Evolutionary conservation across 1,140 invertebrate genomes (phyloP).

Genomic region (Aricia agestis): DNA sequence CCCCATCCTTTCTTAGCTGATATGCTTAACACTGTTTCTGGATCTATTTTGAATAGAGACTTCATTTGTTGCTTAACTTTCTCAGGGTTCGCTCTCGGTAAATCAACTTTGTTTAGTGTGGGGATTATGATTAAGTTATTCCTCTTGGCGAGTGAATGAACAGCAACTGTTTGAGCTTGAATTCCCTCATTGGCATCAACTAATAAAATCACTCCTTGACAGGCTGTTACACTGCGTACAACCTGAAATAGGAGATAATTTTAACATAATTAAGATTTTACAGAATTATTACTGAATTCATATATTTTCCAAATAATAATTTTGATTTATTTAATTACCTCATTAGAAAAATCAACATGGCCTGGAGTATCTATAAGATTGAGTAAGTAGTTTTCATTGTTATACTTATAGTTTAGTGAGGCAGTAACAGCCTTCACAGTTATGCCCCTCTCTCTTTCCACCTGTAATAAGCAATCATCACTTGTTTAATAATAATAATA

Average conservation of each 20-base stretch:
- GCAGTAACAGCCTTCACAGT: conserved; percentile 99
- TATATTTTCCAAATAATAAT: too few species aligned
- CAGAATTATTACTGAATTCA: too few species aligned
- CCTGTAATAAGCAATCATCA: conserved; percentile 74
- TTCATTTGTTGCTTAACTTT: conserved; percentile 87
- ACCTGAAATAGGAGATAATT: conserved; percentile 63
- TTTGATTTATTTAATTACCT: conserved; percentile 78
- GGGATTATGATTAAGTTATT: conserved; percentile 91
- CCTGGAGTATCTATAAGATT: conserved; percentile 99
- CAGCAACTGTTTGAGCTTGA: conserved; percentile 98
- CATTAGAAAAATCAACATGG: conserved; percentile 98
- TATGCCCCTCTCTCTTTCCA: conserved; percentile 96
- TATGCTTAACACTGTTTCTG: conserved; percentile 79
- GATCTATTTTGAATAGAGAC: conserved; percentile 90
- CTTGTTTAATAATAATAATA: neutral
- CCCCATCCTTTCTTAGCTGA: conserved; percentile 95
- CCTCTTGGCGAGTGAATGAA: conserved; percentile 94
- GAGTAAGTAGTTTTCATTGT: conserved; percentile 86
- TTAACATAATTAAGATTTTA: too few species aligned
- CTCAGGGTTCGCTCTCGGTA: conserved; percentile 92
- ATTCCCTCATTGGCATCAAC: conserved; percentile 98
- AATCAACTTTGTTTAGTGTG: conserved; percentile 97
- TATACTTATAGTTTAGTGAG: conserved; percentile 87
- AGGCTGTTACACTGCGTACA: conserved; percentile 91
- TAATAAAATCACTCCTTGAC: conserved; percentile 95